Evolutionary conservation across 2,797 vertebrate genomes (phyloP).

Genomic region (Iguana delicatissima): DNA sequence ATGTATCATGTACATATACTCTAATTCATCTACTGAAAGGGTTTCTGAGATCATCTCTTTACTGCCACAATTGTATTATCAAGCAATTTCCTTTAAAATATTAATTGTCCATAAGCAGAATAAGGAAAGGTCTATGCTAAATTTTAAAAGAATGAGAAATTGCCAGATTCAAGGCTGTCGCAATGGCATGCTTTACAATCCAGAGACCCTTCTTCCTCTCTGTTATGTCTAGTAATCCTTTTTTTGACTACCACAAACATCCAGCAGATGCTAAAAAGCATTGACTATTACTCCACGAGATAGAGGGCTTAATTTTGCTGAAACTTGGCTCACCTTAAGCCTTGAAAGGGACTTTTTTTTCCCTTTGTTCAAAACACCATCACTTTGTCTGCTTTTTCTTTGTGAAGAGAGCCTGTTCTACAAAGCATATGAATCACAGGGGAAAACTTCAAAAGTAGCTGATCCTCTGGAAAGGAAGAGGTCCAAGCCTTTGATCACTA

Average conservation of each 20-base stretch:
- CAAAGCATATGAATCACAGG: conserved; percentile 11
- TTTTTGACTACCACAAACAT: neutral
- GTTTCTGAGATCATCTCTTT: neutral
- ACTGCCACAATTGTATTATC: neutral
- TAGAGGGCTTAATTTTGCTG: neutral
- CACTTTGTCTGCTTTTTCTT: conserved; percentile 26
- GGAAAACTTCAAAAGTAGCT: conserved; percentile 15
- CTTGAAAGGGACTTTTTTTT: neutral
- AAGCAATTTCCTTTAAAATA: neutral
- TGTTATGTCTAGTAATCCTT: neutral
- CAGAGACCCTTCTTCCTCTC: neutral
- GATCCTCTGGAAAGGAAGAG: conserved; percentile 16
- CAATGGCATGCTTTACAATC: neutral
- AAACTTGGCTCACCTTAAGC: conserved; percentile 26
- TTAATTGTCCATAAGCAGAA: neutral
- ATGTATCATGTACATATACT: too few relatives aligned
- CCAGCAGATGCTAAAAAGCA: neutral
- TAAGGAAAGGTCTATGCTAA: neutral
- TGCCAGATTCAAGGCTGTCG: neutral
- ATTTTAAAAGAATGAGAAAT: neutral
- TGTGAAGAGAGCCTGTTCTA: neutral
- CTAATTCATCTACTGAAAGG: neutral
- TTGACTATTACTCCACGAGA: neutral
- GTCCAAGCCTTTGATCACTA: conserved; percentile 49
- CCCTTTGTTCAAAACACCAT: neutral